These are phyloP conservation scores for Bembecia ichneumoniformis DNA, from an alignment of 2,888 invertebrate genomes.

Conservation along the genomic window DNA sequence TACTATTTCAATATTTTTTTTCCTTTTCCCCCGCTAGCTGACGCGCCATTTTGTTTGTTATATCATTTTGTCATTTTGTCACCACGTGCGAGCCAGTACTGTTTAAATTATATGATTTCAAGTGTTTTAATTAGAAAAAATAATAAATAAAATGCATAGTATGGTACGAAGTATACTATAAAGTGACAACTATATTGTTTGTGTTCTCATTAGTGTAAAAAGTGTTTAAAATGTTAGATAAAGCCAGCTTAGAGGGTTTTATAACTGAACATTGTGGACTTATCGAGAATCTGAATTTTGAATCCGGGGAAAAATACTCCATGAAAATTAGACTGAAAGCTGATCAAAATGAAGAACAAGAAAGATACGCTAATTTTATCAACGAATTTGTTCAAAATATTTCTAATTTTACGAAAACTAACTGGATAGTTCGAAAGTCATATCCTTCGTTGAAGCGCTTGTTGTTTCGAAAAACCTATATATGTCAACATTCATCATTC, in stretches of 20 bases:
- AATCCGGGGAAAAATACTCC: slow-evolving; percentile 6
- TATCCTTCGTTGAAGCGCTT: background rate
- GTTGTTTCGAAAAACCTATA: slow-evolving; percentile 2
- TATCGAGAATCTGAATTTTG: slow-evolving; percentile 8
- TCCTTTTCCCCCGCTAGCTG: slow-evolving; percentile 1
- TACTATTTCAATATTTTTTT: slow-evolving; percentile 3
- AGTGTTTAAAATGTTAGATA: slow-evolving; percentile 6
- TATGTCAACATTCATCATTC: too few relatives aligned
- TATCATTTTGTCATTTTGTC: background rate
- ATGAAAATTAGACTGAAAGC: slow-evolving; percentile 2
- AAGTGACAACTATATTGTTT: slow-evolving; percentile 6
- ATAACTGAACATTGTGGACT: slow-evolving; percentile 9
- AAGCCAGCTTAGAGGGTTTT: slow-evolving; percentile 7
- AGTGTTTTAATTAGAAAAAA: slow-evolving; percentile 4
- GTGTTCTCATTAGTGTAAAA: slow-evolving; percentile 5
- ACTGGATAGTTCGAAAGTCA: slow-evolving; percentile 3
- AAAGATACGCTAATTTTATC: slow-evolving; percentile 4
- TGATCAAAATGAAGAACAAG: slow-evolving; percentile 5
- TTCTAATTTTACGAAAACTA: slow-evolving; percentile 2
- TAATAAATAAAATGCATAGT: slow-evolving; percentile 5
- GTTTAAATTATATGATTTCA: background rate
- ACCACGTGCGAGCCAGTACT: slow-evolving; percentile 2
- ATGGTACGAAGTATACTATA: slow-evolving; percentile 5
- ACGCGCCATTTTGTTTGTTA: slow-evolving; percentile 3
- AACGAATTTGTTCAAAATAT: background rate